Evolutionary conservation across 1,140 invertebrate species (phyloP), one percentile per base, ranked within the genome.

Genomic region (Ceratina australensis): DNA sequence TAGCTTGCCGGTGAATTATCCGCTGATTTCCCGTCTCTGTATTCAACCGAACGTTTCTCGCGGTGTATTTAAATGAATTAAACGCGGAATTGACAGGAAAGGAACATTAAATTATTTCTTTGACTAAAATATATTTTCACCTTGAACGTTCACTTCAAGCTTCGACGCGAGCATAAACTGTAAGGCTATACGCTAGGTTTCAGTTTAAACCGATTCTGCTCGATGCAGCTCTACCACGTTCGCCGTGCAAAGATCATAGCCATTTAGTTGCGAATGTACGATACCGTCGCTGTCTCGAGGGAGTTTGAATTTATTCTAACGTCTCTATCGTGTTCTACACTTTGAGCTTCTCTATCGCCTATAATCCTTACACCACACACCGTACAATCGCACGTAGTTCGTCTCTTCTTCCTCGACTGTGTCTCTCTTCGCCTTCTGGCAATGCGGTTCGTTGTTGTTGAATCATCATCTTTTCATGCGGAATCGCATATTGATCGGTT

Each of bases 391-490:
- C n/a, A n/a, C n/a, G n/a, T n/a, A n/a, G n/a, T n/a, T n/a, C n/a
- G n/a, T n/a, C n/a, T n/a, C n/a, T n/a, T n/a, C n/a, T n/a, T n/a
- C n/a, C n/a, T n/a, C n/a, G n/a, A n/a, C n/a, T n/a, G n/a, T n/a
- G 5, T 22, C 13, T 10, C n/a, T 7, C 63, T 65, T 3, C 7
- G 2, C 10, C 33, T 10, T 42, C 12, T 15, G 13, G 13, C 13
- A 12, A 8, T 3, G 10, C 22, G 16, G 47, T 50, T 66, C 47
- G 12, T 10, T 54, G 65, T 67, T 67, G 50, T 67, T 49, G 65
- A 67, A 67, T 49, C 65, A 66, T 66, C 64, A 67, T 54, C 49
- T 67, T 28, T 28, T 26, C n/a, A 28, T 24, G 33, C 57, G 24
- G 47, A 50, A 60, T 42, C 20, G 28, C 7, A 24, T 47, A 49